Evolutionary conservation across 2,113 vertebrate genomes (phyloP), one percentile per base, ranked within the genome.

Genomic region (Fregata magnificens): DNA sequence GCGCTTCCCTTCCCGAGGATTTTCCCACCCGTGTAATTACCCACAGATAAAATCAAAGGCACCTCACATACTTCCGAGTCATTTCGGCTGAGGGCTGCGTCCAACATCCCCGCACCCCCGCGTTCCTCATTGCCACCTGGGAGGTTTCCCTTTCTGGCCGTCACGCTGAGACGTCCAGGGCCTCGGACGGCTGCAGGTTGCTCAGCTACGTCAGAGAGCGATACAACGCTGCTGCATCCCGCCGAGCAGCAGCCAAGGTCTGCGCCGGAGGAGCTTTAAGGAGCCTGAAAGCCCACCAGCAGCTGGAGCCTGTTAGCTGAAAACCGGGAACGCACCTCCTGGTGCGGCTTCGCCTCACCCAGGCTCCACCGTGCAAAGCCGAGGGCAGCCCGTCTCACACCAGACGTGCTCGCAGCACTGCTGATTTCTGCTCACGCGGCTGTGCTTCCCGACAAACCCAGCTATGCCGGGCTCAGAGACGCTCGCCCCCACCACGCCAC

Each of bases 21-120:
- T 79, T 79, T 82, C 45, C 88, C 58, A 13, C 34, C 66, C 6
- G 0, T 88, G 79, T 92, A 90, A 97, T 96, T 95, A 93, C 69
- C 31, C 56, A 4, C 79, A 82, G 88, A 67, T 69, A 50, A 71
- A 93, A 95, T 94, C 88, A 90, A 88, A 96, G 90, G 82, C 77
- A 42, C 18, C 87, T 72, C 71, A 11, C 50, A 1, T 28, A 52
- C 71, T 92, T 95, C 90, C 45, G 20, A 91, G 90, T 86, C 72
- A 40, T 42, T 87, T 13, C 2, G 17, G 87, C 6, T 3, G 19
- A 86, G 77, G 90, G 77, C 45, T 93, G 84, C 83, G 72, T 6
- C 82, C 52, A 21, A 20, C 66, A 62, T 59, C 84, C 78, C 61
- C 87, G 65, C 84, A 25, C 85, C 77, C 77, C 56, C 15, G 5